Evolutionary conservation across 2,113 vertebrate genomes (phyloP), one percentile per base, ranked within the genome.

Genomic region (Nibea albiflora): DNA sequence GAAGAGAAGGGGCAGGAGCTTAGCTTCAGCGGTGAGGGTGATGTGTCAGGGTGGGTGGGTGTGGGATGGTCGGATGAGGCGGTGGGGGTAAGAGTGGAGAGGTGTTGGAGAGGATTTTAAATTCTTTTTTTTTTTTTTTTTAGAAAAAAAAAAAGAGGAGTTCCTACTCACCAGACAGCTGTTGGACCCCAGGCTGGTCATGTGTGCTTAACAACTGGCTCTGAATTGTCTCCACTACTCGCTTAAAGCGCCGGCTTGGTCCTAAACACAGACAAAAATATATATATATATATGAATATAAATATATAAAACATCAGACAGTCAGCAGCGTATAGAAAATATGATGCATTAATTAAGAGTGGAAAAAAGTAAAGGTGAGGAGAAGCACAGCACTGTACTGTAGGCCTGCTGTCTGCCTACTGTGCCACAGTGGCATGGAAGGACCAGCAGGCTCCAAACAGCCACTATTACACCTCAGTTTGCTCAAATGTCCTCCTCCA

Each of bases 201-300:
- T 99, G 97, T 93, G 98, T 96, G 95, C 98, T 99, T 95, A 99
- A 96, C 94, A 99, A 96, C 95, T 99, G 98, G 81, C 97, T 96
- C 95, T 99, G 98, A 93, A 99, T 99, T 66, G 98, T 98, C 96
- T 99, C 98, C 91, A 98, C 98, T 87, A 99, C 98, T 90, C 98
- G 96, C 95, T 99, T 99, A 90, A 99, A 99, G 85, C 98, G 97
- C 84, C 98, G 97, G 90, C 98, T 99, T 39, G 97, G 98, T 94
- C 98, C 98, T 99, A 86, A 39, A 84, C 58, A 78, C 49, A 60
- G 5, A 4, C 3, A 77, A n/a, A 77, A 39, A 63, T n/a, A n/a
- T n/a, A n/a, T n/a, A 74, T 20, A 26, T 26, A 26, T 26, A 26
- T 26, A n/a, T n/a, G n/a, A n/a, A n/a, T n/a, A n/a, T n/a, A n/a